These are phyloP conservation scores for Corythaeola cristata DNA, from an alignment of 2,113 vertebrate genomes.

Conservation along the genomic window DNA sequence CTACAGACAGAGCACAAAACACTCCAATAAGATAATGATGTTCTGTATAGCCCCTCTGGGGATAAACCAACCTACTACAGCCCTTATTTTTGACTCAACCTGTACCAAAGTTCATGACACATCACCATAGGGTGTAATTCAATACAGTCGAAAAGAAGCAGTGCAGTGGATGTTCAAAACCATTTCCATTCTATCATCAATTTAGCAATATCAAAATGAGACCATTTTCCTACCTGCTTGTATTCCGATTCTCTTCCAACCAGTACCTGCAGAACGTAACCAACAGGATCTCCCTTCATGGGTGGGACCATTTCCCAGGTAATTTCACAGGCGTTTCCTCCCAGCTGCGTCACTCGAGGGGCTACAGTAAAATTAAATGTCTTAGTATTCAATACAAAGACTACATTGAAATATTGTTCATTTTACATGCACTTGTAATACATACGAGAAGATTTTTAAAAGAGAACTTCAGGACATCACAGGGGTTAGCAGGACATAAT, in stretches of 20 bases:
- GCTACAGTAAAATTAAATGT: slow-evolving; percentile 74
- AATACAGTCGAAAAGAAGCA: background rate
- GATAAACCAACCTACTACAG: background rate
- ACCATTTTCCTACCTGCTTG: slow-evolving; percentile 86
- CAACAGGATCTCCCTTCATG: slow-evolving; percentile 94
- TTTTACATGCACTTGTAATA: background rate
- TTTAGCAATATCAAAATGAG: background rate
- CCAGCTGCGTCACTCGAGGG: slow-evolving; percentile 90
- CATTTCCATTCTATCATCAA: background rate
- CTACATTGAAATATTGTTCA: background rate
- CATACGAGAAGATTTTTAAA: background rate
- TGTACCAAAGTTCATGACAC: slow-evolving; percentile 7
- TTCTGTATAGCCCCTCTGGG: background rate
- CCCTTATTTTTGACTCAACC: slow-evolving; percentile 14
- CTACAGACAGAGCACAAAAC: background rate
- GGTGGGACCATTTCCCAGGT: slow-evolving; percentile 91
- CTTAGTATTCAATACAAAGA: background rate
- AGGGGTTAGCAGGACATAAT: background rate
- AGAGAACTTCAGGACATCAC: background rate
- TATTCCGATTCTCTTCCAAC: slow-evolving; percentile 95
- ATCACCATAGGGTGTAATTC: background rate
- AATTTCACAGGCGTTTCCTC: slow-evolving; percentile 93
- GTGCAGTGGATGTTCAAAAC: background rate
- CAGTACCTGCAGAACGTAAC: slow-evolving; percentile 91
- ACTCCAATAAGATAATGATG: background rate